These are phyloP conservation scores for Drosophila athabasca DNA, from an alignment of 1,140 invertebrate species.

Conservation along the genomic window DNA sequence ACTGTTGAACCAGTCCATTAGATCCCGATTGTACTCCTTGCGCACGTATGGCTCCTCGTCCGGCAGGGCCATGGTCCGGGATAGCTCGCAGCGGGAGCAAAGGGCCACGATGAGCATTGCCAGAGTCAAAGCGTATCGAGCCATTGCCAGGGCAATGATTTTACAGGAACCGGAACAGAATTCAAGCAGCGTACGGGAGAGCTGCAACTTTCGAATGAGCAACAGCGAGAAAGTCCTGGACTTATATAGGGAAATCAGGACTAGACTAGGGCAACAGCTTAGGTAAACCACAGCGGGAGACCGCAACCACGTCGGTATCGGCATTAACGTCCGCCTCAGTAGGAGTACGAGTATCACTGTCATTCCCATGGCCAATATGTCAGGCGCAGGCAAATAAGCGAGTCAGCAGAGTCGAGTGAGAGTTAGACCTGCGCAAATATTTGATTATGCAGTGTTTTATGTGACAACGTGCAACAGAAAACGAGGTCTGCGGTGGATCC, in stretches of 20 bases:
- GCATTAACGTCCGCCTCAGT: too few relatives aligned
- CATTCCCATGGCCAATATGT: slow-evolving; percentile 72
- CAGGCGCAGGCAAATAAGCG: slow-evolving; percentile 67
- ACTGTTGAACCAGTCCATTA: slow-evolving; percentile 71
- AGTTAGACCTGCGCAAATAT: slow-evolving; percentile 59
- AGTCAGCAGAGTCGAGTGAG: slow-evolving; percentile 20
- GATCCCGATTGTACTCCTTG: slow-evolving; percentile 77
- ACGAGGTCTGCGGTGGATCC: slow-evolving; percentile 9
- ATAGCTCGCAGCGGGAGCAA: slow-evolving; percentile 13
- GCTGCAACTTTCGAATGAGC: slow-evolving; percentile 58
- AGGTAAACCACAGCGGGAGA: slow-evolving; percentile 65
- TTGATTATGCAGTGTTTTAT: slow-evolving; percentile 80
- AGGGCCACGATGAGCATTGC: slow-evolving; percentile 37
- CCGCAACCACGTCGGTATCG: slow-evolving; percentile 28
- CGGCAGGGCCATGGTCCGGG: slow-evolving; percentile 54
- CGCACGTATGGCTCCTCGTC: slow-evolving; percentile 81
- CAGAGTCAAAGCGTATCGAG: slow-evolving; percentile 21
- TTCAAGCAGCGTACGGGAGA: slow-evolving; percentile 24
- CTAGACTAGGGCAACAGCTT: slow-evolving; percentile 13
- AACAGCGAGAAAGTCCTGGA: neutral
- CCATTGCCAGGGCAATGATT: slow-evolving; percentile 31
- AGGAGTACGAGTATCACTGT: slow-evolving; percentile 20
- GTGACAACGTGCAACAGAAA: slow-evolving; percentile 46
- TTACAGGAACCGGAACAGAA: slow-evolving; percentile 18
- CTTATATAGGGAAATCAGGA: slow-evolving; percentile 50